phyloP scores from a whole-genome alignment of 1,140 invertebrate genomes.

The Polypedilum vanderplanki region DNA sequence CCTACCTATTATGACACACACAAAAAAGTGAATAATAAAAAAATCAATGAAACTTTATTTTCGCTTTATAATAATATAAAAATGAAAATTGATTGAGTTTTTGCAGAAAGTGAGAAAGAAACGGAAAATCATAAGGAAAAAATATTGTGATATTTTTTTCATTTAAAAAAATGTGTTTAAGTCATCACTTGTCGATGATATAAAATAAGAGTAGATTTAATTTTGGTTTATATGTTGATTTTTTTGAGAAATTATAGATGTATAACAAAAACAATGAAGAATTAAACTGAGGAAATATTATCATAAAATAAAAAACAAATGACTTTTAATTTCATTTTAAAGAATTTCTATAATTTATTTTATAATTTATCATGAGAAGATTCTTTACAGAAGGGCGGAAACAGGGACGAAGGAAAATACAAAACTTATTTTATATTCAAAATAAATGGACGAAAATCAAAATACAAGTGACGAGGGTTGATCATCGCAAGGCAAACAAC shows the following conservation, averaged over 20 bases:
- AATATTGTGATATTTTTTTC: slow-evolving; percentile 19
- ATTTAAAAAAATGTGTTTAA: not conserved
- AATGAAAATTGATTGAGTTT: not conserved
- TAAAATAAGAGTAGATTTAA: not conserved
- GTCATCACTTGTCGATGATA: slow-evolving; percentile 17
- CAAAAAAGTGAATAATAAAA: not conserved
- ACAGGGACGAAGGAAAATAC: too few species aligned
- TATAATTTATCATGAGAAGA: too few species aligned
- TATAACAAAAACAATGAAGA: not conserved
- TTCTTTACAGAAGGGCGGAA: too few species aligned
- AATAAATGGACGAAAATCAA: too few species aligned
- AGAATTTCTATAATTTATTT: too few species aligned
- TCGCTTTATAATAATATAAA: not conserved
- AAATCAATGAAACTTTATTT: not conserved
- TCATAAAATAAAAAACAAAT: not conserved
- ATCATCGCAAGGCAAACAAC: too few species aligned
- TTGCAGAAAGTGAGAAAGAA: not conserved
- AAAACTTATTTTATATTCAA: too few species aligned
- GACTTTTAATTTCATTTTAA: not conserved
- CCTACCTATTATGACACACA: not conserved
- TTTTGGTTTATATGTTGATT: not conserved
- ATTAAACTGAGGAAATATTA: not conserved
- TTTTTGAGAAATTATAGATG: slow-evolving; percentile 7
- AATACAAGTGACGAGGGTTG: too few species aligned
- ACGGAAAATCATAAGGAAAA: slow-evolving; percentile 5